These are phyloP conservation scores for Lucifuga dentata DNA, from an alignment of 2,113 vertebrate species.

Conservation along the genomic window DNA sequence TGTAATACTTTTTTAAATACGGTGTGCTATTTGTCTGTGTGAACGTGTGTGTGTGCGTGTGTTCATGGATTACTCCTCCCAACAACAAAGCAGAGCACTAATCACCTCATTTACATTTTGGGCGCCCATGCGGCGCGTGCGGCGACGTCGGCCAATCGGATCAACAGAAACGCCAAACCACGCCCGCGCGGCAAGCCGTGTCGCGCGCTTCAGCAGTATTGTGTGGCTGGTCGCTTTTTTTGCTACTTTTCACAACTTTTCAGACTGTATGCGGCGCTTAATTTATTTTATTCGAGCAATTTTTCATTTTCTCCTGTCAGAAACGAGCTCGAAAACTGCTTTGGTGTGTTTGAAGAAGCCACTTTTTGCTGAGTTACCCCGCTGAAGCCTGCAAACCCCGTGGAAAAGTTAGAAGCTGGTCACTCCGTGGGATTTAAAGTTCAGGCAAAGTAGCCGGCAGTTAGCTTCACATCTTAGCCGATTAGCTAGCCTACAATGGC, in stretches of 20 bases:
- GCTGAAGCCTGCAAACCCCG: neutral
- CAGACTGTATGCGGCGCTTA: neutral
- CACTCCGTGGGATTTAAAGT: slow-evolving; percentile 60
- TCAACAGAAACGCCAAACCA: slow-evolving; percentile 11
- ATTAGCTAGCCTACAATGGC: slow-evolving; percentile 54
- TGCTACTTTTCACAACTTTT: fast-evolving
- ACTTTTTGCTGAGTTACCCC: neutral
- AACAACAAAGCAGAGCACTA: too few relatives aligned
- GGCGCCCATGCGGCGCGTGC: slow-evolving; percentile 39
- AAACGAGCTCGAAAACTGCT: neutral
- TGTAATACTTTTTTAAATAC: too few relatives aligned
- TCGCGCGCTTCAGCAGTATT: slow-evolving; percentile 43
- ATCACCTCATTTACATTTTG: slow-evolving; percentile 45
- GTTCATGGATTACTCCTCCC: too few relatives aligned
- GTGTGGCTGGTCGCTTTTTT: neutral
- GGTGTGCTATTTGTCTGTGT: too few relatives aligned
- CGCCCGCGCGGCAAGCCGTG: slow-evolving; percentile 70
- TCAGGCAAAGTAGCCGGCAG: slow-evolving; percentile 32
- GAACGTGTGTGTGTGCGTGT: too few relatives aligned
- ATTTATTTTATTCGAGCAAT: neutral
- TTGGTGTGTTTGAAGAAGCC: neutral
- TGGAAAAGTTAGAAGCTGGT: slow-evolving; percentile 17
- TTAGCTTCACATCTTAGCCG: neutral
- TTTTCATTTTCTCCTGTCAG: neutral
- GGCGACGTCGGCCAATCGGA: slow-evolving; percentile 59